These are phyloP conservation scores for Amia ocellicauda DNA, from an alignment of 2,113 vertebrate species.

Conservation along the genomic window DNA sequence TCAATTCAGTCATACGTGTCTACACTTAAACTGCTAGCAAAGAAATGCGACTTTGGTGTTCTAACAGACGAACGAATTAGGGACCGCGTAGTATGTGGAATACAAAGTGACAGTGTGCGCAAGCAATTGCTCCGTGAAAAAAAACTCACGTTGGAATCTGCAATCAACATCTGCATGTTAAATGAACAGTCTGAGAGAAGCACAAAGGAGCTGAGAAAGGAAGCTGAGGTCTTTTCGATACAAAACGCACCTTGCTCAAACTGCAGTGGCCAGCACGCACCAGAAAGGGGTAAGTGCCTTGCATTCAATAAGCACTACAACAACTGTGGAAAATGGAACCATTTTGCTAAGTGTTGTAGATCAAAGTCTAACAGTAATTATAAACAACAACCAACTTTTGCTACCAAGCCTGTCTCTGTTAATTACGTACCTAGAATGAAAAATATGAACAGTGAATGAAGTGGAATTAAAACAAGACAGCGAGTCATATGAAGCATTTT, in stretches of 20 bases:
- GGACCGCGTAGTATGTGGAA: not conserved
- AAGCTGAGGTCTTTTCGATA: constrained; percentile 9
- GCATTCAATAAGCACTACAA: constrained; percentile 17
- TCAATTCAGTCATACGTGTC: constrained; percentile 4
- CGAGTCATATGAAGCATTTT: too few relatives aligned
- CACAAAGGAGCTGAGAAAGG: constrained; percentile 12
- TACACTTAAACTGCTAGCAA: not conserved
- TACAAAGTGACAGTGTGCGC: not conserved
- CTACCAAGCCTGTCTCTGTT: too few relatives aligned
- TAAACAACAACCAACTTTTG: too few relatives aligned
- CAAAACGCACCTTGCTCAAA: constrained; percentile 9
- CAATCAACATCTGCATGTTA: constrained; percentile 4
- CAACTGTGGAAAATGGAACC: constrained; percentile 9
- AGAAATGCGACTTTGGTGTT: not conserved
- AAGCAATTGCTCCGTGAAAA: constrained; percentile 14
- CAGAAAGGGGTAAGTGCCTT: constrained; percentile 7
- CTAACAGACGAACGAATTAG: not conserved
- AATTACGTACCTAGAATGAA: too few relatives aligned
- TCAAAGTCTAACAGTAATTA: too few relatives aligned
- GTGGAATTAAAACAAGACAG: too few relatives aligned
- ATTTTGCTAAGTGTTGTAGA: constrained; percentile 15
- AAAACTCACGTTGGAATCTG: constrained; percentile 11
- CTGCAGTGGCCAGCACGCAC: constrained; percentile 17
- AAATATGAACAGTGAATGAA: too few relatives aligned
- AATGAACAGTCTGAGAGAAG: constrained; percentile 18